phyloP scores from a whole-genome alignment of 2,888 invertebrate genomes.

The Melolontha melolontha region DNA sequence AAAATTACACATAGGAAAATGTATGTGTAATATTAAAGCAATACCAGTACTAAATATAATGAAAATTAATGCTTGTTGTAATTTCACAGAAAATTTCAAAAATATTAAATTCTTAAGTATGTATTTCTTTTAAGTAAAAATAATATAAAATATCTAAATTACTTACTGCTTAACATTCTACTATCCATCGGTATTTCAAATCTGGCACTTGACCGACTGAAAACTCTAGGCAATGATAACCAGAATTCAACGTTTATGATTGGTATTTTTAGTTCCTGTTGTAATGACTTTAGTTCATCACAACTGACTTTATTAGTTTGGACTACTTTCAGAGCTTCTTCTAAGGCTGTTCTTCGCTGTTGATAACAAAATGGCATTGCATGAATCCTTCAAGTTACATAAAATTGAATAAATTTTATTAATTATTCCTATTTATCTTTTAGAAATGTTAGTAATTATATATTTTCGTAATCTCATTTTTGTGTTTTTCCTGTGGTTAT shows the following conservation, averaged over 20 bases:
- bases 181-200: constrained; percentile 82
- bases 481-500: too few species aligned
- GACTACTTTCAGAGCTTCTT: constrained; percentile 73
- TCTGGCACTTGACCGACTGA: constrained; percentile 78
- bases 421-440: constrained; percentile 3
- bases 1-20: too few species aligned
- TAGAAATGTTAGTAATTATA: constrained; percentile 23
- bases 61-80: too few species aligned
- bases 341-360: constrained; percentile 75
- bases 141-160: neutral
- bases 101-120: too few species aligned
- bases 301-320: constrained; percentile 62
- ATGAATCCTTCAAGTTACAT: too few species aligned
- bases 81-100: too few species aligned
- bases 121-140: too few species aligned
- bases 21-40: too few species aligned
- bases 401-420: neutral
- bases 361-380: constrained; percentile 55
- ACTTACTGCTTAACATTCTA: constrained; percentile 66
- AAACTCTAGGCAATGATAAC: constrained; percentile 79
- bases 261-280: constrained; percentile 67
- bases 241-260: constrained; percentile 70
- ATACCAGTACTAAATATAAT: too few species aligned
- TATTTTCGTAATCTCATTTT: too few species aligned
- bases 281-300: constrained; percentile 67